phyloP scores from a whole-genome alignment of 2,797 vertebrate genomes.

The Diplodus puntazzo region DNA sequence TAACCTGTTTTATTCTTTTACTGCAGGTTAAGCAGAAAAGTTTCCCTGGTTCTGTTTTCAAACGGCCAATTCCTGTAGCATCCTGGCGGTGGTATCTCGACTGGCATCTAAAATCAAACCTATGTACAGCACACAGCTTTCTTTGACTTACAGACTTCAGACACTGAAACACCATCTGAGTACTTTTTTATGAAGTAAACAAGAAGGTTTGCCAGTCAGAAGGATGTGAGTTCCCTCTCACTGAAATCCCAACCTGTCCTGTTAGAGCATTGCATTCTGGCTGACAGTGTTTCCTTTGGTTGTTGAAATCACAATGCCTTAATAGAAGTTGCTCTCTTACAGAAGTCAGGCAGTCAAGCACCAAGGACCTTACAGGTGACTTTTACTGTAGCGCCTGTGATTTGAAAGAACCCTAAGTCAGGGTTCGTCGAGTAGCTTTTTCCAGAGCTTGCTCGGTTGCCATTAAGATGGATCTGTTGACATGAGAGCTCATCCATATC shows the following conservation, averaged over 20 bases:
- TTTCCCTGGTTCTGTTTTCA: background rate
- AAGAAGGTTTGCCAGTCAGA: background rate
- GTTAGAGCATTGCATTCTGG: no score
- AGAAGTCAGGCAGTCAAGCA: no score
- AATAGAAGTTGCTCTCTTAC: no score
- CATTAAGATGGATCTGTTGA: background rate
- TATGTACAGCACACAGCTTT: background rate
- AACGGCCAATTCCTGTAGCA: background rate
- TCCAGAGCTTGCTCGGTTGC: background rate
- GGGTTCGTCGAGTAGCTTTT: background rate
- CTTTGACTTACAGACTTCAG: background rate
- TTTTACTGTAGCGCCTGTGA: background rate
- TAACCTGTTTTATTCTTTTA: slow-evolving; percentile 4
- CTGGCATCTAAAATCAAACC: background rate
- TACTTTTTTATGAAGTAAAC: background rate
- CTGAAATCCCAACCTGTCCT: background rate
- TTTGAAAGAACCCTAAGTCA: background rate
- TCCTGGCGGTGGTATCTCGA: background rate
- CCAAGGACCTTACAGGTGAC: no score
- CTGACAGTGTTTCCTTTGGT: background rate
- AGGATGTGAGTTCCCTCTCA: background rate
- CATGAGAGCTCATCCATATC: no score
- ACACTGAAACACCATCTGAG: background rate
- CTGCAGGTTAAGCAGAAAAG: background rate
- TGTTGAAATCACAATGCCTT: no score